Percentiles rank a stretch among this genome's conserved stretches.
Conservation (phyloP, 2,113 vertebrate species). For the Vulpes ferrilata region DNA sequence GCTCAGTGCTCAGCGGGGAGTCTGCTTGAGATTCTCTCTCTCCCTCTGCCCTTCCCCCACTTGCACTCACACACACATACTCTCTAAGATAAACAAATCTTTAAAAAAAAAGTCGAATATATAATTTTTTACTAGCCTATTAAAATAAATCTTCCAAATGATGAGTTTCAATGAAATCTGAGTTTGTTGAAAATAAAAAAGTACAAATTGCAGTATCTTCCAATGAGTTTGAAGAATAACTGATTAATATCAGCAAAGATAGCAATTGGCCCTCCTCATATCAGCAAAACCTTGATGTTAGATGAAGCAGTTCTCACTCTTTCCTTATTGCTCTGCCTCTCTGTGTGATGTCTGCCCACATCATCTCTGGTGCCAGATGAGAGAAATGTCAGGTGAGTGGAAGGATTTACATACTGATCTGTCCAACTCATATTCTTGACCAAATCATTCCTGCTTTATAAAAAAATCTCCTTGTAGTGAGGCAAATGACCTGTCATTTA, state of each 20-base stretch:
- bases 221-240: not conserved
- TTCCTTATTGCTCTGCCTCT: rapidly evolving
- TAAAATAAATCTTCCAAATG: not conserved
- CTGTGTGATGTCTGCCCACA: rapidly evolving
- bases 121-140: not conserved
- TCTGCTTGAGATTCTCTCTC: not conserved
- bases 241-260: not conserved
- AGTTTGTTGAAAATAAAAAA: not conserved
- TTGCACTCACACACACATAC: not conserved
- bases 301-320: not conserved
- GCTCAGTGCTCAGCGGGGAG: not conserved
- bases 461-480: not conserved
- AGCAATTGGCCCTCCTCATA: not conserved
- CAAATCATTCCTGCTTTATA: not conserved
- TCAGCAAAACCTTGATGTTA: not conserved
- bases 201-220: not conserved
- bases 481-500: not conserved
- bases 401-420: not conserved
- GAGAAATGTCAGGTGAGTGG: not conserved
- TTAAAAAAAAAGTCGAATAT: not conserved
- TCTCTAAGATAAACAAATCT: not conserved
- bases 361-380: too few relatives aligned
- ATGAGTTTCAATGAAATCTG: not conserved
- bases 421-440: not conserved
- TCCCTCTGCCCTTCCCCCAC: not conserved